phyloP scores from a whole-genome alignment of 2,113 vertebrate species.

The Prochilodus magdalenae region DNA sequence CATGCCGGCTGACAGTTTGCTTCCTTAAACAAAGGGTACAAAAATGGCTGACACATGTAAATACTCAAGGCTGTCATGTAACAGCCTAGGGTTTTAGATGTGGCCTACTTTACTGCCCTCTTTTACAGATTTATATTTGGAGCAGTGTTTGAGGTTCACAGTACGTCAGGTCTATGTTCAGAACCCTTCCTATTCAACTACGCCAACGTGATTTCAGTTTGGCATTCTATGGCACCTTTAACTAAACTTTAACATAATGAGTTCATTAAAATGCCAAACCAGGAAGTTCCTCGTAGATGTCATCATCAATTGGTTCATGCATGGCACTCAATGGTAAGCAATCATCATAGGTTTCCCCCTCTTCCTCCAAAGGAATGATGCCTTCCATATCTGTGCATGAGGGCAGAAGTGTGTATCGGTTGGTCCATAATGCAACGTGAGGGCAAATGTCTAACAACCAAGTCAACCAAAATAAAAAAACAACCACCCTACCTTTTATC shows the following conservation, averaged over 20 bases:
- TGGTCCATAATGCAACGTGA: not conserved
- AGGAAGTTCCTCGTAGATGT: conserved; percentile 59
- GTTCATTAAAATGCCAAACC: conserved; percentile 31
- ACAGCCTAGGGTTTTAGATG: no score
- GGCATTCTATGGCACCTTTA: no score
- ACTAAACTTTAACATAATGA: not conserved
- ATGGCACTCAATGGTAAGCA: conserved; percentile 19
- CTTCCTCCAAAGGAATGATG: conserved; percentile 56
- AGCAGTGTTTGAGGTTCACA: no score
- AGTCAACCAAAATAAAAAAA: not conserved
- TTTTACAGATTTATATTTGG: no score
- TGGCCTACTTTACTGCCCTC: no score
- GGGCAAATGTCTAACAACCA: not conserved
- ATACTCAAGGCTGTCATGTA: no score
- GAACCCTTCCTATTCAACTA: no score
- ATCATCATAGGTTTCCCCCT: conserved; percentile 52
- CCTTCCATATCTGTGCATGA: conserved; percentile 71
- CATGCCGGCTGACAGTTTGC: no score
- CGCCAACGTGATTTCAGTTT: no score
- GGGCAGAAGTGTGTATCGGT: not conserved
- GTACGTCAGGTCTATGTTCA: no score
- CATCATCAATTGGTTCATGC: conserved; percentile 44
- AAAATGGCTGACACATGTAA: no score
- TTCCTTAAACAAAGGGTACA: no score
- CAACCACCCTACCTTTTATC: conserved; percentile 85